These are phyloP conservation scores for Eupithecia tripunctaria DNA, from an alignment of 2,888 invertebrate genomes.

Conservation along the genomic window DNA sequence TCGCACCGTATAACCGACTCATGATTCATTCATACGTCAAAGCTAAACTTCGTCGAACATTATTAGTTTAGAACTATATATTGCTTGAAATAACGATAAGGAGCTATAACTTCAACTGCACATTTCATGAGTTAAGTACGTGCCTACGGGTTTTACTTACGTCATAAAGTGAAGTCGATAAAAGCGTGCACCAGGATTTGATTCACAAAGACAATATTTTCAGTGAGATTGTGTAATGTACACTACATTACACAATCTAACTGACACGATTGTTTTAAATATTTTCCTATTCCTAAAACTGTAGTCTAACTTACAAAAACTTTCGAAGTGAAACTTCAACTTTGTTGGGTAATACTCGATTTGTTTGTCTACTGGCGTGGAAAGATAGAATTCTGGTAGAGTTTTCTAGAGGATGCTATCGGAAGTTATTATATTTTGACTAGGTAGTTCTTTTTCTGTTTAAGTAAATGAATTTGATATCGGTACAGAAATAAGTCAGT, in stretches of 20 bases:
- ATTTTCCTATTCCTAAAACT: background rate
- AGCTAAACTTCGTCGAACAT: background rate
- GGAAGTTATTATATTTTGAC: background rate
- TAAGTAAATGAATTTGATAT: too few relatives aligned
- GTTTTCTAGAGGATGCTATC: background rate
- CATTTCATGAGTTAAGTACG: background rate
- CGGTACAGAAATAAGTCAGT: too few relatives aligned
- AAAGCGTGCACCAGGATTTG: background rate
- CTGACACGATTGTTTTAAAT: too few relatives aligned
- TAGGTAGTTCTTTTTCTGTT: too few relatives aligned
- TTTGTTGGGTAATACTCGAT: background rate
- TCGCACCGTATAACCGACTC: background rate
- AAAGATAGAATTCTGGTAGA: background rate
- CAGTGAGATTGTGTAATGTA: background rate
- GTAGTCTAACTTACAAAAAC: background rate
- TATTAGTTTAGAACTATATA: background rate
- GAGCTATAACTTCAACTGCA: background rate
- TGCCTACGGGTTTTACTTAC: background rate
- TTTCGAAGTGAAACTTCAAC: background rate
- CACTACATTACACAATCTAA: too few relatives aligned
- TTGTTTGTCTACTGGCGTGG: background rate
- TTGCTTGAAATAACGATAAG: conserved; percentile 5
- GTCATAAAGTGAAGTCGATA: background rate
- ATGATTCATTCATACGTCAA: conserved; percentile 5
- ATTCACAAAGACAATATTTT: background rate